A percentile compares a stretch with the other conserved stretches of the same genome.
Conservation (phyloP, 2,113 vertebrate genomes). For the Bagarius yarrelli region DNA sequence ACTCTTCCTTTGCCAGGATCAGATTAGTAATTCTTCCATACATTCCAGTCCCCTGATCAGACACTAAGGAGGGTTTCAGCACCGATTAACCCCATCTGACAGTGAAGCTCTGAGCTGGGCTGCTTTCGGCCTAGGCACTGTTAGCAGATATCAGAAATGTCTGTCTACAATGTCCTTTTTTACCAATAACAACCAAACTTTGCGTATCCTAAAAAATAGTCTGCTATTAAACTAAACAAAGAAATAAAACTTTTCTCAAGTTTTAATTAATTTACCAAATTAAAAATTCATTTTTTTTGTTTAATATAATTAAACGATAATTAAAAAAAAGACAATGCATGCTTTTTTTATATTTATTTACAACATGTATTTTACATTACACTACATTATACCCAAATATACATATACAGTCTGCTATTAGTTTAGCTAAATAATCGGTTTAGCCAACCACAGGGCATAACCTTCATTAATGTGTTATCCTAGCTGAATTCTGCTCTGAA, state of each 20-base stretch:
- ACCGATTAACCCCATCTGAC: neutral
- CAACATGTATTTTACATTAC: neutral
- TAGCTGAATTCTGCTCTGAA: neutral
- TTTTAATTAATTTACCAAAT: neutral
- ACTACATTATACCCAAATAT: neutral
- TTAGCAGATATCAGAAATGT: neutral
- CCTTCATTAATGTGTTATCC: neutral
- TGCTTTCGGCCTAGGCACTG: neutral
- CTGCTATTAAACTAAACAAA: neutral
- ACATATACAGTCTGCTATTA: neutral
- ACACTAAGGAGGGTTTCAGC: neutral
- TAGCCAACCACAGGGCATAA: neutral
- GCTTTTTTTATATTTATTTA: neutral
- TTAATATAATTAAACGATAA: neutral
- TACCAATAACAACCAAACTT: neutral
- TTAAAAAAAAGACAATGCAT: neutral
- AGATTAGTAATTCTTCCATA: neutral
- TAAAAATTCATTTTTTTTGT: neutral
- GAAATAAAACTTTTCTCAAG: neutral
- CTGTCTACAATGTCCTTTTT: neutral
- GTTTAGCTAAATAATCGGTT: conserved; percentile 5
- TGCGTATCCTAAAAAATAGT: too few relatives aligned
- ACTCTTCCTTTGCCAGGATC: neutral
- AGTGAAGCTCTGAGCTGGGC: neutral
- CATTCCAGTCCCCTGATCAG: neutral